phyloP scores from a whole-genome alignment of 2,113 vertebrate genomes.

The Myotis yumanensis region DNA sequence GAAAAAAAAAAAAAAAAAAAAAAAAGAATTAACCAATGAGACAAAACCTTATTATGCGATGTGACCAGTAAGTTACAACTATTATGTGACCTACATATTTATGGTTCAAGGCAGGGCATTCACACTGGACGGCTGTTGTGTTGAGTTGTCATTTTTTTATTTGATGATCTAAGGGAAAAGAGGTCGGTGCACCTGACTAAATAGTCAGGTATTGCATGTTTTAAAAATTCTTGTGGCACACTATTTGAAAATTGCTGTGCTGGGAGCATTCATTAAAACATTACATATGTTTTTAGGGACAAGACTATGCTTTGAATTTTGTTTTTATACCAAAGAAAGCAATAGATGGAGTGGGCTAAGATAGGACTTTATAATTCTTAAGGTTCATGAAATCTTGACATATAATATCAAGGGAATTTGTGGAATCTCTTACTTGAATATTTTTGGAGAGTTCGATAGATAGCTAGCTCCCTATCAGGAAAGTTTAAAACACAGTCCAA shows the following conservation, averaged over 20 bases:
- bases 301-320: neutral
- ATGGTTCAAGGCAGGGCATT: neutral
- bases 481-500: neutral
- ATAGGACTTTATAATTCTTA: neutral
- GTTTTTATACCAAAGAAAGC: neutral
- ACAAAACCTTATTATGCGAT: neutral
- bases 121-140: neutral
- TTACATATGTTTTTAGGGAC: neutral
- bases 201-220: neutral
- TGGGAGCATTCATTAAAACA: neutral
- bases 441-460: constrained; percentile 1
- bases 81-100: neutral
- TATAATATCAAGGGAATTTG: neutral
- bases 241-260: neutral
- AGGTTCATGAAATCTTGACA: neutral
- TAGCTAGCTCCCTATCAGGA: neutral
- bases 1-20: too few relatives aligned
- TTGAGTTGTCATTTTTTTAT: neutral
- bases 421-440: neutral
- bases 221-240: neutral
- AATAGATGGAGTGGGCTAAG: neutral
- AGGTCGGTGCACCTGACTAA: neutral
- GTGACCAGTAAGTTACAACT: neutral
- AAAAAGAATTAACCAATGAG: neutral
- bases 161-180: neutral